These are phyloP conservation scores for Synergus itoensis DNA, from an alignment of 2,888 invertebrate genomes.

Conservation along the genomic window DNA sequence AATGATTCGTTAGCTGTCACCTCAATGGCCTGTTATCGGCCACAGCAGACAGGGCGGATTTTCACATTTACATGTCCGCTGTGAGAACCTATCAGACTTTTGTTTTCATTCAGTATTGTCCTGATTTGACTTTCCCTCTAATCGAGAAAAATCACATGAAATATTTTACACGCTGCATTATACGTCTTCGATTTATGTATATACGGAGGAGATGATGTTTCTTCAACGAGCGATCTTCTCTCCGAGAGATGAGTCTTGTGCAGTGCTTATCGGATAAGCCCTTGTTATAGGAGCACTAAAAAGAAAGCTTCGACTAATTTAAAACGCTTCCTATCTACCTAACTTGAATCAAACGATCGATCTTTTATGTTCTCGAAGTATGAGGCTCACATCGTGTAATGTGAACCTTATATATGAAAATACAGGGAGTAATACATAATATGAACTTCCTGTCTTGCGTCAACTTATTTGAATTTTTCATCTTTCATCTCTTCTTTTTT, in stretches of 20 bases:
- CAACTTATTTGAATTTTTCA: conserved; percentile 28
- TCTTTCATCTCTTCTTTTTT: conserved; percentile 2
- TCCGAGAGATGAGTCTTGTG: conserved; percentile 1
- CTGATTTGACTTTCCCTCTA: background rate
- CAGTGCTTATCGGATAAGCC: conserved; percentile 26
- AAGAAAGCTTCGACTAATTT: conserved; percentile 25
- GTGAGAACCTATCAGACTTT: conserved; percentile 13
- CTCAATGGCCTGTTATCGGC: conserved; percentile 48
- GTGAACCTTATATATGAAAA: conserved; percentile 2
- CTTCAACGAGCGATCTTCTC: conserved; percentile 13
- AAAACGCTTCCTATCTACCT: conserved; percentile 17
- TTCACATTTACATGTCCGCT: conserved; percentile 29
- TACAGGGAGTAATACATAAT: conserved; percentile 21
- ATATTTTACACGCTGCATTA: background rate
- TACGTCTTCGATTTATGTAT: background rate
- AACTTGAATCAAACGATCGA: conserved; percentile 19
- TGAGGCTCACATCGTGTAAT: background rate
- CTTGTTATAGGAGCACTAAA: conserved; percentile 12
- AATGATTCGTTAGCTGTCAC: conserved; percentile 47
- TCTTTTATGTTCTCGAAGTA: conserved; percentile 8
- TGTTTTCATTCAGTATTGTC: background rate
- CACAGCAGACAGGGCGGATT: conserved; percentile 18
- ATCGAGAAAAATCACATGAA: background rate
- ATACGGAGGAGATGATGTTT: background rate
- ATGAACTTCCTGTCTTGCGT: conserved; percentile 9